Base-by-base conservation (phyloP, 2,113 vertebrate species). In the Colossoma macropomum region DNA sequence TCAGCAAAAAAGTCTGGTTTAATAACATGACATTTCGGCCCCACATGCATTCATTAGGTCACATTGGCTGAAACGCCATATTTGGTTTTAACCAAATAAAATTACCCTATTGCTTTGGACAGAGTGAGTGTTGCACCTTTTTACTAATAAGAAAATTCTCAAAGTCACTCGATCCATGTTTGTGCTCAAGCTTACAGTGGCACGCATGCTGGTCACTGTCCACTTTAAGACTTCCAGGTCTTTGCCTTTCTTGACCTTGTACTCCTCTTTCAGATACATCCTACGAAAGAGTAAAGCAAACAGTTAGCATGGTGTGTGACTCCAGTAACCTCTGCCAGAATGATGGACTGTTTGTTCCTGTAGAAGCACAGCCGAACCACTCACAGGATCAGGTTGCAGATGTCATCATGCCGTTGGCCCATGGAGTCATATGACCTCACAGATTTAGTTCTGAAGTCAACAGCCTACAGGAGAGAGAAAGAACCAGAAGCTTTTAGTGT, bases 351-450 rank as follows among this genome's bases (percentile, higher is more conserved):
- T 62, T 54, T 23, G 19, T 65, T 30, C 32, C 38, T 0, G 54
- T 7, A 75, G 72, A 38, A 75, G 19, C 21, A 15, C 1, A 54
- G 27, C 52, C 15, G 23, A 23, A 54, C 21, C 52, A 97, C 97
- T 97, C 90, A 99, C 97, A 97, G 90, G 79, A 99, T 77, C 84
- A 91, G 88, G 79, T 89, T 86, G 87, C 96, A 97, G 87, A 98
- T 94, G 79, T 94, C 89, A 54, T 96, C 93, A 17, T 97, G 95
- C 41, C 92, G 95, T 86, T 95, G 94, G 75, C 94, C 96, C 94
- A 97, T 92, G 0, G 97, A 98, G 90, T 99, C 97, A 38, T 96
- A 95, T 19, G 96, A 96, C 75, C 87, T 95, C 83, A 98, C 94
- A 17, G 92, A 93, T 86, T 93, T 96, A 81, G 91, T 91, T 84